These are phyloP conservation scores for Tokudaia tokunoshimensis DNA, from an alignment of 2,797 vertebrate species.

Conservation along the genomic window DNA sequence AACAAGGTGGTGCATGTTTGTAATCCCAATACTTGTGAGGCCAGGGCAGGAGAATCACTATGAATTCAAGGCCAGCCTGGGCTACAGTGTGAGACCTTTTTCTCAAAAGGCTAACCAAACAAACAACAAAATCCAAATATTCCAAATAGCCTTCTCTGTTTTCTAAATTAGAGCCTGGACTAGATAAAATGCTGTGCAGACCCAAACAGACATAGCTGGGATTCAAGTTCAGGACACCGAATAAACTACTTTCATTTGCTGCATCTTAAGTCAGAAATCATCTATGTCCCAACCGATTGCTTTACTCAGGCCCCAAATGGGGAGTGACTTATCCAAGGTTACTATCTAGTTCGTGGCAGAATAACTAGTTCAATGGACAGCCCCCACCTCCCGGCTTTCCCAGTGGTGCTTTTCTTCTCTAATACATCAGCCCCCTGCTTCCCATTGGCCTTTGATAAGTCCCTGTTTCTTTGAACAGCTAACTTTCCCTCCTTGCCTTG, in stretches of 20 bases:
- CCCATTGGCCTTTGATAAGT: neutral
- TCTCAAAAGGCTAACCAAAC: neutral
- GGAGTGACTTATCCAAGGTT: neutral
- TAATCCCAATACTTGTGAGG: neutral
- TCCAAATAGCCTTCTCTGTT: neutral
- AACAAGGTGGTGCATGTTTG: neutral
- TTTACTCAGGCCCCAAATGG: neutral
- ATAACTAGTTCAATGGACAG: neutral
- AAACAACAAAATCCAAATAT: neutral
- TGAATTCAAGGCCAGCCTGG: neutral
- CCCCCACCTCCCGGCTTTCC: neutral
- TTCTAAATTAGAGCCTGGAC: neutral
- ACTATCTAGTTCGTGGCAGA: neutral
- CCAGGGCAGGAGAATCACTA: too few relatives aligned
- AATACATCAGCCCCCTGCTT: too few relatives aligned
- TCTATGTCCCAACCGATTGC: neutral
- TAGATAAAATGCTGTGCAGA: neutral
- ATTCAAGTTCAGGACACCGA: neutral
- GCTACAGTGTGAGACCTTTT: neutral
- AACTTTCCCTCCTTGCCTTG: neutral
- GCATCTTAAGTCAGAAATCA: slow-evolving; percentile 7
- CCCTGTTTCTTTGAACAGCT: slow-evolving; percentile 22
- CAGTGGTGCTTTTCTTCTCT: neutral
- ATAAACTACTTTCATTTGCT: neutral
- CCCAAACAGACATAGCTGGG: neutral